Percentiles rank a stretch among this genome's conserved stretches.
Conservation (phyloP, 2,797 vertebrate species). For the Tachyglossus aculeatus region DNA sequence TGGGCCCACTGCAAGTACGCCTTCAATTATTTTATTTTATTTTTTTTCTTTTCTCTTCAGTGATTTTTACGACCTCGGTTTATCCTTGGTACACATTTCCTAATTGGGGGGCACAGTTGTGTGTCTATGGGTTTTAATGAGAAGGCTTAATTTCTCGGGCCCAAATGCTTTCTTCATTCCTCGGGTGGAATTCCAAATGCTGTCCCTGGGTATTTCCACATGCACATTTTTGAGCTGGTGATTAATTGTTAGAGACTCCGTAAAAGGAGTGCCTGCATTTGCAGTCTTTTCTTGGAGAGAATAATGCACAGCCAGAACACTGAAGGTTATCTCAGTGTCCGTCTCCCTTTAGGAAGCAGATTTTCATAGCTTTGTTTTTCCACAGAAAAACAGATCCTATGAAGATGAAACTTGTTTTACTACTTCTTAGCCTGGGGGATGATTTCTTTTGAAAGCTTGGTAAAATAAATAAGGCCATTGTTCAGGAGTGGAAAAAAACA, state of each 20-base stretch:
- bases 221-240: background rate
- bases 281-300: background rate
- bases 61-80: constrained; percentile 5
- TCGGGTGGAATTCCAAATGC: background rate
- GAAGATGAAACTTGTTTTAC: background rate
- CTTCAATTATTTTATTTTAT: too few species aligned
- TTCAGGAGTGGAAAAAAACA: background rate
- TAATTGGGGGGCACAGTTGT: background rate
- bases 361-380: constrained; percentile 18
- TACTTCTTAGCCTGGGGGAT: background rate
- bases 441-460: constrained; percentile 25
- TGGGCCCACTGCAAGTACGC: background rate
- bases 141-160: background rate
- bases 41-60: background rate
- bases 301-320: background rate
- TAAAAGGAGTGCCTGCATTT: background rate
- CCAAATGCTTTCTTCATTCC: background rate
- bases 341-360: background rate
- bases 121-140: constrained; percentile 22
- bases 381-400: background rate
- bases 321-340: background rate
- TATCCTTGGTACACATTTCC: constrained; percentile 8
- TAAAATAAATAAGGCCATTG: constrained; percentile 22
- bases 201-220: background rate
- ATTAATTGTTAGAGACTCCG: background rate